Conservation (phyloP, 2,797 vertebrate genomes). For the Garrulus glandarius region DNA sequence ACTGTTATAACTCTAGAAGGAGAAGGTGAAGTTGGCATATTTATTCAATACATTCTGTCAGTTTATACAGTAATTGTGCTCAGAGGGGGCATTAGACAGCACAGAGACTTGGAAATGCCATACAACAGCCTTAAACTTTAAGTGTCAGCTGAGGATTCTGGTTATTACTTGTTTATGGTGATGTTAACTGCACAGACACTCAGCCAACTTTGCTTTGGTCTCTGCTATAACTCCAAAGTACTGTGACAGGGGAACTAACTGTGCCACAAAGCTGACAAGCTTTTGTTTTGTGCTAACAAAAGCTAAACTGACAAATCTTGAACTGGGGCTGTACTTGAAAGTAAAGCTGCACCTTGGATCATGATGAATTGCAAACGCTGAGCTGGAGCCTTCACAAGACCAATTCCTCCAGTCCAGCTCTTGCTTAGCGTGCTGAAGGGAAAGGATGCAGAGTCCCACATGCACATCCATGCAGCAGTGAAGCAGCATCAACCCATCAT, state of each 20-base stretch:
- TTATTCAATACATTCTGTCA: neutral
- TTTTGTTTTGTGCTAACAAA: neutral
- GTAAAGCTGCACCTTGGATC: neutral
- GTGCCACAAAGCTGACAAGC: neutral
- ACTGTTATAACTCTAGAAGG: neutral
- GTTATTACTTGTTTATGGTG: neutral
- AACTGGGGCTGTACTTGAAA: neutral
- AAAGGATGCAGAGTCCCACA: neutral
- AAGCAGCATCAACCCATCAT: neutral
- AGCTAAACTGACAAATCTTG: neutral
- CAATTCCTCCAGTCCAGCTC: neutral
- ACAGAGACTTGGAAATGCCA: neutral
- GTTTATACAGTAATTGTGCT: neutral
- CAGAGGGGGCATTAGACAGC: neutral
- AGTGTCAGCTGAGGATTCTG: neutral
- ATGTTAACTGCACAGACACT: neutral
- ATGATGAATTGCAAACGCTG: neutral
- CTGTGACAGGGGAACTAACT: neutral
- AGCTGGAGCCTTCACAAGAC: neutral
- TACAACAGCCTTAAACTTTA: neutral
- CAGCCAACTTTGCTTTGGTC: neutral
- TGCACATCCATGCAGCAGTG: rapidly evolving
- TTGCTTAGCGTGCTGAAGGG: neutral
- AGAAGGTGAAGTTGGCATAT: neutral
- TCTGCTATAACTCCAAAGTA: neutral